phyloP scores from a whole-genome alignment of 2,113 vertebrate species.

The Aegotheles bennettii region DNA sequence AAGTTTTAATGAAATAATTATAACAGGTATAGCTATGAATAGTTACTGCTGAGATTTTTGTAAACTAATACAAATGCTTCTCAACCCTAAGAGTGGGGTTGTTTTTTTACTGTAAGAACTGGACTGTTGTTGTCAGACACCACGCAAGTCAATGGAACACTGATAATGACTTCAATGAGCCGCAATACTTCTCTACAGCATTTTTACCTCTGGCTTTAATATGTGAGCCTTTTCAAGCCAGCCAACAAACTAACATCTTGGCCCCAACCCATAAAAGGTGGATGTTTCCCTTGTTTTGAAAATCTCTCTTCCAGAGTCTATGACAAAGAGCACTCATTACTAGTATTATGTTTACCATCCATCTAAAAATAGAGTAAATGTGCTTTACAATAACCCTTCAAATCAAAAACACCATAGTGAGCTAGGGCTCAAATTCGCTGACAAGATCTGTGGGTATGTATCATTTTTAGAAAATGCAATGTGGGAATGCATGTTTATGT shows the following conservation, averaged over 20 bases:
- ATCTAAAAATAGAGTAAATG: background rate
- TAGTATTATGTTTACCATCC: background rate
- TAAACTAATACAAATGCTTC: background rate
- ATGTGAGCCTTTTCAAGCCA: background rate
- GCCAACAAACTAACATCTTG: fast-evolving
- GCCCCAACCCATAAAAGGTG: background rate
- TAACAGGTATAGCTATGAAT: background rate
- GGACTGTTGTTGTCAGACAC: background rate
- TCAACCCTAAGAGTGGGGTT: background rate
- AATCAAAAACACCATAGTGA: background rate
- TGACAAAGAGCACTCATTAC: background rate
- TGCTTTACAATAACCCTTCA: background rate
- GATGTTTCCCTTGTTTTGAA: background rate
- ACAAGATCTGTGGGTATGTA: background rate
- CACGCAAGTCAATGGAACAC: background rate
- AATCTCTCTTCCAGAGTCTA: background rate
- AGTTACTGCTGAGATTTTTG: background rate
- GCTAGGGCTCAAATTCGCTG: background rate
- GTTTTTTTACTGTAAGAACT: background rate
- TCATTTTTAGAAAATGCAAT: background rate
- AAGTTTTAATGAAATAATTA: background rate
- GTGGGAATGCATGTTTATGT: background rate
- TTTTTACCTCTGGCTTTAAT: background rate
- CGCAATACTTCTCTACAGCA: background rate
- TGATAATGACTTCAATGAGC: fast-evolving